Conservation (phyloP, 2,113 vertebrate genomes). For the Amblyopsis rosae region DNA sequence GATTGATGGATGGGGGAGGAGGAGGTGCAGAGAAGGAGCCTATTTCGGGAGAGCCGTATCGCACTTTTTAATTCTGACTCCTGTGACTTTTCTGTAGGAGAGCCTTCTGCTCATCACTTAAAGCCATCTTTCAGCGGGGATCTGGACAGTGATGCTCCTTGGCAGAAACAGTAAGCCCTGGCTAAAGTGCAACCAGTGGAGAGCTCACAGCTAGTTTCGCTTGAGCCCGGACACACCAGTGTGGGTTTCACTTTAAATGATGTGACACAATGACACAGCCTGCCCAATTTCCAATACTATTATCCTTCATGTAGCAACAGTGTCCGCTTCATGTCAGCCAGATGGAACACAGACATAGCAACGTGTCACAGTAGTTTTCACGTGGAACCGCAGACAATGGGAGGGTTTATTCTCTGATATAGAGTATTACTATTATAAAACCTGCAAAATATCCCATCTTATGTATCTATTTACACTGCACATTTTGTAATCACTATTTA, state of each 20-base stretch:
- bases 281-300: background rate
- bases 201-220: constrained; percentile 15
- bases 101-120: constrained; percentile 46
- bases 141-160: constrained; percentile 48
- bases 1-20: constrained; percentile 17
- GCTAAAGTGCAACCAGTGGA: constrained; percentile 23
- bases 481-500: too few relatives aligned
- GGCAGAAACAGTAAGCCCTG: constrained; percentile 41
- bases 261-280: background rate
- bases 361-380: too few relatives aligned
- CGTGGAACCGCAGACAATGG: too few relatives aligned
- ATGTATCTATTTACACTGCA: too few relatives aligned
- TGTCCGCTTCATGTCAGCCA: background rate
- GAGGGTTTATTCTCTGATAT: too few relatives aligned
- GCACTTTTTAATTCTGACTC: constrained; percentile 52
- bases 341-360: background rate
- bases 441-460: too few relatives aligned
- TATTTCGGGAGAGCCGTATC: constrained; percentile 46
- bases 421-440: too few relatives aligned
- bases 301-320: background rate
- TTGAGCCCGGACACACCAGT: constrained; percentile 32
- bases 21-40: constrained; percentile 19
- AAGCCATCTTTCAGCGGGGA: constrained; percentile 44
- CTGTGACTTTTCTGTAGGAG: constrained; percentile 47
- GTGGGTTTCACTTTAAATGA: constrained; percentile 14